Conservation (phyloP, 2,797 vertebrate genomes). For the Gallirallus australis region DNA sequence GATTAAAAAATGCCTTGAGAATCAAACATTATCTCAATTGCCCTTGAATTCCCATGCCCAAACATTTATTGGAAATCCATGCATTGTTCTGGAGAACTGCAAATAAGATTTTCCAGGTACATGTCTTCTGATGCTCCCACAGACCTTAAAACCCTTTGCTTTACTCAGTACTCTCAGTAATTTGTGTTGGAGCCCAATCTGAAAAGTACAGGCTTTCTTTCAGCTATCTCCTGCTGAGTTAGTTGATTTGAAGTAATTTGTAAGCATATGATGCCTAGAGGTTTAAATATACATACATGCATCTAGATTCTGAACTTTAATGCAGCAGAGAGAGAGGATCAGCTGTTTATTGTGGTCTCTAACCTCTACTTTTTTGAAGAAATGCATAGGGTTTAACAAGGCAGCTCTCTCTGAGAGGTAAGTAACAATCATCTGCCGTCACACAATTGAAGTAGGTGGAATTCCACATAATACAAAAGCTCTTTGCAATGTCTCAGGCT, state of each 20-base stretch:
- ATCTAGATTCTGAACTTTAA: conserved; percentile 34
- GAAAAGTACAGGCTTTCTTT: conserved; percentile 10
- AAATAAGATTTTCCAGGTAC: not conserved
- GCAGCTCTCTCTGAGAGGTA: not conserved
- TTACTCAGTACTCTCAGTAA: not conserved
- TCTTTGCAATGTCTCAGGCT: not conserved
- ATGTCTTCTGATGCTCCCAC: not conserved
- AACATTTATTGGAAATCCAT: conserved; percentile 27
- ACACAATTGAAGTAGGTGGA: not conserved
- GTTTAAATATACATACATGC: conserved; percentile 31
- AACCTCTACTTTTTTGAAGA: conserved; percentile 29
- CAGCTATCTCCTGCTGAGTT: not conserved
- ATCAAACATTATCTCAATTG: not conserved
- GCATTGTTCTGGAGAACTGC: not conserved
- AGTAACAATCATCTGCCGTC: conserved; percentile 1
- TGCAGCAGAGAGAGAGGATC: conserved; percentile 32
- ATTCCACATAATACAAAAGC: conserved; percentile 6
- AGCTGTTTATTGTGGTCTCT: conserved; percentile 29
- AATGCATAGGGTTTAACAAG: conserved; percentile 18
- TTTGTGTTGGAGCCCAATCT: not conserved
- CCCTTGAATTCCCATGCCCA: not conserved
- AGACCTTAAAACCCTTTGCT: conserved; percentile 3
- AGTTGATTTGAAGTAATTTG: conserved; percentile 33
- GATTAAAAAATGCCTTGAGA: conserved; percentile 31
- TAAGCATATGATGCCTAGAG: conserved; percentile 36